Base-by-base conservation (phyloP, 2,113 vertebrate species). In the rabbit (Oryctolagus cuniculus) region DNA sequence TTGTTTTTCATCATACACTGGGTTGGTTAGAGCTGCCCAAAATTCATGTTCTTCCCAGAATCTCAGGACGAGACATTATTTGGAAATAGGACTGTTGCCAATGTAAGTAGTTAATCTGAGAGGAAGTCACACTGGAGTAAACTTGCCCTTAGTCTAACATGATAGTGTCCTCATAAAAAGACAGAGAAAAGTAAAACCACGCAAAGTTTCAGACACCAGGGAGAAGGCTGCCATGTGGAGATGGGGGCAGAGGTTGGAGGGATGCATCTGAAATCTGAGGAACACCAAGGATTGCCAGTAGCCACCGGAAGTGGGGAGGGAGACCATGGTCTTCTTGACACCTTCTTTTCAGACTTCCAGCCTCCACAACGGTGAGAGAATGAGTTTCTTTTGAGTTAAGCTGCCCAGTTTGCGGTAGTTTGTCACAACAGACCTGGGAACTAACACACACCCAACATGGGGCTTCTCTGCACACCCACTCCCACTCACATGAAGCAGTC, bases 401-500 rank as follows among this genome's bases (percentile, higher is more conserved):
- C 29, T 34, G 49, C 3, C 7, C n/a, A 29, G 24, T 53, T 67
- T 79, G n/a, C 12, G 17, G 22, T 6, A 16, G 11, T 83, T 74
- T 51, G 36, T 90, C 36, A 53, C 27, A 67, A 27, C 25, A 82
- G 44, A 15, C 34, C 44, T 5, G 6, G 70, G 61, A 82, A 75
- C 70, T 31, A 6, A 38, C 19, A 13, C 4, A 44, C 19, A 44
- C 69, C 49, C 29, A 63, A 13, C 19, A 2, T 5, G 16, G 69
- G 25, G 34, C 34, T 67, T 67, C 61, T 25, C 10, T 5, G 15
- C 7, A n/a, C 21, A n/a, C 34, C 12, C 3, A 9, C 11, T 87
- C 34, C 49, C 21, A 0, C 51, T 38, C 25, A 4, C 0, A 24
- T 0, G 13, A 31, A 6, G 21, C 19, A 13, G 4, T 64, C 17